Conservation (phyloP, 2,888 invertebrate genomes). For the Nasonovia ribisnigri region DNA sequence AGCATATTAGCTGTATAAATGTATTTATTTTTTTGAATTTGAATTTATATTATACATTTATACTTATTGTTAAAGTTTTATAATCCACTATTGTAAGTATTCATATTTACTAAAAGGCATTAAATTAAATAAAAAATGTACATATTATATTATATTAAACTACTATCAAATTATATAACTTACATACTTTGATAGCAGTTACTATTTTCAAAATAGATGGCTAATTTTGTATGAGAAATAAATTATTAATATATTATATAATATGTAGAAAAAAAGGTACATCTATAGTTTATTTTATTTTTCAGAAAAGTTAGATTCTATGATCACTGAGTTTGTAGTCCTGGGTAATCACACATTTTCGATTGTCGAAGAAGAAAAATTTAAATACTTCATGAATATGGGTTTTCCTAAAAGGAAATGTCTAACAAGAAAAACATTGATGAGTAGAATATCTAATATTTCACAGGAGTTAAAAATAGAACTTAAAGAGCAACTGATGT, state of each 20-base stretch:
- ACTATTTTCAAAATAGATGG: background rate
- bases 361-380: conserved; percentile 1
- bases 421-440: background rate
- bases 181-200: background rate
- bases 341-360: conserved; percentile 3
- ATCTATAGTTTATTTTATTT: background rate
- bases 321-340: background rate
- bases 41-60: background rate
- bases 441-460: background rate
- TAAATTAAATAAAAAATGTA: background rate
- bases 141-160: background rate
- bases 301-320: conserved; percentile 4
- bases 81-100: background rate
- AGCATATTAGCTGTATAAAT: background rate
- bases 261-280: background rate
- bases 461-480: background rate
- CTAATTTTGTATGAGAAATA: conserved; percentile 12
- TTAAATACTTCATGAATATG: background rate
- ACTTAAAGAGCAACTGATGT: background rate
- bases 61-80: background rate
- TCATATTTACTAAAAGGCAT: background rate
- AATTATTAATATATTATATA: conserved; percentile 6
- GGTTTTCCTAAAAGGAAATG: background rate
- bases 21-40: conserved; percentile 1
- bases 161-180: too few species aligned